Evolutionary conservation across 2,888 invertebrate genomes (phyloP).

Genomic region (Hydroisotoma schaefferi): DNA sequence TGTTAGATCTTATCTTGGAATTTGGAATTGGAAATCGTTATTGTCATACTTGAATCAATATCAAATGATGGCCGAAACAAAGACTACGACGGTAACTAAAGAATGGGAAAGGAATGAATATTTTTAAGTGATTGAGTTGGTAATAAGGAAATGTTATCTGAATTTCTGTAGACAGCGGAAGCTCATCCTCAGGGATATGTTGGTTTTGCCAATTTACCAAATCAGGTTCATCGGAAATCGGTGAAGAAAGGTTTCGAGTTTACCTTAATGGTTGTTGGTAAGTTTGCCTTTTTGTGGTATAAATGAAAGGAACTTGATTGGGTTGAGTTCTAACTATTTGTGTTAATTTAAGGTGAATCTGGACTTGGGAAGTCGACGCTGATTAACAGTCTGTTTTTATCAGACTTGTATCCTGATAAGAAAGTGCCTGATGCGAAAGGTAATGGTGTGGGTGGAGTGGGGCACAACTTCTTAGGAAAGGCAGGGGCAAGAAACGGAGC

Average conservation of each 20-base stretch:
- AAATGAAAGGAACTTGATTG: too few relatives aligned
- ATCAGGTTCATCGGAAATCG: constrained; percentile 94
- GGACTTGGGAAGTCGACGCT: constrained; percentile 93
- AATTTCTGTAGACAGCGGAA: background rate
- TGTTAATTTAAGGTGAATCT: constrained; percentile 60
- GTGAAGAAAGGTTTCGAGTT: constrained; percentile 98
- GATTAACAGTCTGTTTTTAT: constrained; percentile 89
- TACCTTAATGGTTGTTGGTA: constrained; percentile 89
- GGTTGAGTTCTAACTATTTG: constrained; percentile 3
- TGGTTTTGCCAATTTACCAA: constrained; percentile 91
- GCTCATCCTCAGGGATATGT: constrained; percentile 59
- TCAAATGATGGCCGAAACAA: too few relatives aligned
- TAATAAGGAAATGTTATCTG: too few relatives aligned
- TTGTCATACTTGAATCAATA: too few relatives aligned
- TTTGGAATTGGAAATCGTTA: too few relatives aligned
- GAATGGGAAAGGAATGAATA: too few relatives aligned
- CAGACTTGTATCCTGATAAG: constrained; percentile 91
- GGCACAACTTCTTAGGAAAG: constrained; percentile 17
- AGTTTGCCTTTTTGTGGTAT: constrained; percentile 47
- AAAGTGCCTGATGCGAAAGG: constrained; percentile 47
- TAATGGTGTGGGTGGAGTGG: constrained; percentile 17
- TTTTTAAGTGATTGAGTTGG: too few relatives aligned
- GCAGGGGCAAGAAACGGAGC: constrained; percentile 27
- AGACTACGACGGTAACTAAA: too few relatives aligned
- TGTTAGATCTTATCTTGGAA: too few relatives aligned